Evolutionary conservation across 2,888 invertebrate species (phyloP).

Genomic region (Agrilus cyanescens): DNA sequence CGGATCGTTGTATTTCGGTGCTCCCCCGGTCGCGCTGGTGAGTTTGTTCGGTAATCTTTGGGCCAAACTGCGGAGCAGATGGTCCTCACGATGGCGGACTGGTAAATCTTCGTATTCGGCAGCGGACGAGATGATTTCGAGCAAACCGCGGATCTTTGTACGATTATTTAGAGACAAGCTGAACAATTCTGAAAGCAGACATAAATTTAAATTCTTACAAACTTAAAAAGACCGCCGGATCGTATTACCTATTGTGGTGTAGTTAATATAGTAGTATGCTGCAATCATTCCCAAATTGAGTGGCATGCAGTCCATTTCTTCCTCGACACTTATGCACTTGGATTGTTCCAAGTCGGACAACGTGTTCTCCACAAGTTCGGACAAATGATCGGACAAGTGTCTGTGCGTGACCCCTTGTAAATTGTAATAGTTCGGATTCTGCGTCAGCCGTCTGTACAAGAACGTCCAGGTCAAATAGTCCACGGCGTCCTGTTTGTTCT

Average conservation of each 20-base stretch:
- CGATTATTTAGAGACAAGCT: constrained; percentile 92
- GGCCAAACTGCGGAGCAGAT: constrained; percentile 52
- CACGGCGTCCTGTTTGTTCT: constrained; percentile 99
- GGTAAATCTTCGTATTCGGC: constrained; percentile 93
- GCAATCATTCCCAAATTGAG: constrained; percentile 99
- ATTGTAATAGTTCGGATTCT: constrained; percentile 99
- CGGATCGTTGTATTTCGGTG: constrained; percentile 86
- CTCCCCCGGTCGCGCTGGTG: constrained; percentile 44
- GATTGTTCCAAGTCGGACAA: constrained; percentile 89
- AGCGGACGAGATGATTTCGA: constrained; percentile 97
- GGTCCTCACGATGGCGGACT: constrained; percentile 91
- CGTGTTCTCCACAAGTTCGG: constrained; percentile 94
- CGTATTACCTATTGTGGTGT: constrained; percentile 89
- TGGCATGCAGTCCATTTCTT: constrained; percentile 94
- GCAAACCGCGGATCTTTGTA: constrained; percentile 91
- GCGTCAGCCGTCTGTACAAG: constrained; percentile 89
- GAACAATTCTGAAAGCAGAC: constrained; percentile 71
- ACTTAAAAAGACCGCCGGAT: too few relatives aligned
- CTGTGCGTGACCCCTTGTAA: constrained; percentile 92
- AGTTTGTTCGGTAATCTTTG: constrained; percentile 50
- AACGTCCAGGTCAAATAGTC: constrained; percentile 99
- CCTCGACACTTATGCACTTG: constrained; percentile 94
- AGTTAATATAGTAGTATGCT: constrained; percentile 99
- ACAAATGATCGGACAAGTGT: constrained; percentile 95
- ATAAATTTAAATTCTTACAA: neutral